Evolutionary conservation across 2,113 vertebrate genomes (phyloP).

Genomic region (Microtus montanus): DNA sequence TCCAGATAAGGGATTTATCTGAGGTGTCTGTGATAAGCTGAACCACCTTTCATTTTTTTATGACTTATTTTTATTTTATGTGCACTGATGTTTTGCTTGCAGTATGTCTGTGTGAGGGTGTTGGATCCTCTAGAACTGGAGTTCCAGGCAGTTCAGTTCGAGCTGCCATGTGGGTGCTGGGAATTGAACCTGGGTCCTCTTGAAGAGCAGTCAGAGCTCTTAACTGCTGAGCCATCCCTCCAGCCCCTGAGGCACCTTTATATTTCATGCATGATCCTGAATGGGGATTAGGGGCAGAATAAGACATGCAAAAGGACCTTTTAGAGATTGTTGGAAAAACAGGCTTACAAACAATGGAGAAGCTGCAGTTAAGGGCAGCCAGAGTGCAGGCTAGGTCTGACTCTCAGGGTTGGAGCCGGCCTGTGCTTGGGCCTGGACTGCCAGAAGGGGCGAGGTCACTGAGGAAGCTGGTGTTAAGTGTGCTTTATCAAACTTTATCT

Average conservation of each 20-base stretch:
- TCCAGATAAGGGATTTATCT: slow-evolving; percentile 52
- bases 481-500: slow-evolving; percentile 72
- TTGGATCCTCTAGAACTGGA: neutral
- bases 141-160: neutral
- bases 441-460: neutral
- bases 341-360: neutral
- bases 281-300: neutral
- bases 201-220: neutral
- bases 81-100: neutral
- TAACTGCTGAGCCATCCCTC: neutral
- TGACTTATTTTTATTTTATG: neutral
- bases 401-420: neutral
- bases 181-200: neutral
- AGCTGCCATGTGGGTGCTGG: neutral
- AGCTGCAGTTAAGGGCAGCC: neutral
- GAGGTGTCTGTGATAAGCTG: slow-evolving; percentile 36
- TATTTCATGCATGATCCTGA: neutral
- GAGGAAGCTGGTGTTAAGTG: slow-evolving; percentile 61
- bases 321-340: neutral
- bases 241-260: neutral
- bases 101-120: neutral
- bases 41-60: neutral
- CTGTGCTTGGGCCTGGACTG: neutral
- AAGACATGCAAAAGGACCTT: neutral
- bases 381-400: neutral